These are phyloP conservation scores for Phengaris alcon DNA, from an alignment of 2,888 invertebrate species.

Conservation along the genomic window DNA sequence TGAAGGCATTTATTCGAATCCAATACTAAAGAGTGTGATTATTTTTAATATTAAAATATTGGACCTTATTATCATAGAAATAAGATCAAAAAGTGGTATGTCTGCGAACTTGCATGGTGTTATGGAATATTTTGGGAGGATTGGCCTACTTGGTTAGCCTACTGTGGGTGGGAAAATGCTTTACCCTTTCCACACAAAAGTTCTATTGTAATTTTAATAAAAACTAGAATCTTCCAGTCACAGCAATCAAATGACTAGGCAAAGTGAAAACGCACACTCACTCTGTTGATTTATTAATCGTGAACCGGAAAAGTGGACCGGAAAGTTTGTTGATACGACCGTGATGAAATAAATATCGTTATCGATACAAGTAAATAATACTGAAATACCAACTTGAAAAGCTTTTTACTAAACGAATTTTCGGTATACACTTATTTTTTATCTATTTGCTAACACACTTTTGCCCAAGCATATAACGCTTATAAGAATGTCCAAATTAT, in stretches of 20 bases:
- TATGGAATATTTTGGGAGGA: too few relatives aligned
- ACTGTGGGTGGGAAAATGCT: too few relatives aligned
- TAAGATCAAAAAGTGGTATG: too few relatives aligned
- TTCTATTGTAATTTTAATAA: not conserved
- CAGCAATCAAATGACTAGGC: not conserved
- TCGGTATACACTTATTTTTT: not conserved
- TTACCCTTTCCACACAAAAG: not conserved
- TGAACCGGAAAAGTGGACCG: not conserved
- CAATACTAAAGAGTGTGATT: too few relatives aligned
- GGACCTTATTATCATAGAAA: too few relatives aligned
- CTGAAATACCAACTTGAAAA: not conserved
- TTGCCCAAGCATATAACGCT: too few relatives aligned
- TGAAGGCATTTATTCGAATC: too few relatives aligned
- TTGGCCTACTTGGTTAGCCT: too few relatives aligned
- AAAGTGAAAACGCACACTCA: not conserved
- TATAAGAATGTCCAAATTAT: too few relatives aligned
- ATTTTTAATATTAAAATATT: too few relatives aligned
- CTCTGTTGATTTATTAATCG: conserved; percentile 3
- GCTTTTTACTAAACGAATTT: not conserved
- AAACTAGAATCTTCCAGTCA: not conserved
- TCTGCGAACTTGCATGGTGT: too few relatives aligned
- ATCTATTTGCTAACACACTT: too few relatives aligned
- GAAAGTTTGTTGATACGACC: not conserved
- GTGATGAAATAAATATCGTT: conserved; percentile 3
- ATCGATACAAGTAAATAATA: not conserved